Evolutionary conservation across 2,888 invertebrate genomes (phyloP).

Genomic region (Homarus gammarus): DNA sequence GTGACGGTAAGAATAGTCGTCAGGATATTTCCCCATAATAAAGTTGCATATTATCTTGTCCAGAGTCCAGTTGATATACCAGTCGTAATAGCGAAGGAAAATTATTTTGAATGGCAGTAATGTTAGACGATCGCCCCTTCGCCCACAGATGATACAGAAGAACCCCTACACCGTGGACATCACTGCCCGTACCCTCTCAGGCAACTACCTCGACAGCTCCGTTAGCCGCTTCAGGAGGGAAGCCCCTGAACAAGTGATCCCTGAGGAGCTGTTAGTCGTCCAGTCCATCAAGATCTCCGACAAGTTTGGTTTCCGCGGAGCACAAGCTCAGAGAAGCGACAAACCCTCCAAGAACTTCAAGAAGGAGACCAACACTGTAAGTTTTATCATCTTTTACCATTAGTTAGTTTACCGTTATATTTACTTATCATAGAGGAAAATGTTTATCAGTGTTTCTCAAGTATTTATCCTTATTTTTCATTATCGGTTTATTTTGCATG

Average conservation of each 20-base stretch:
- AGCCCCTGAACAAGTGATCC: slow-evolving; percentile 69
- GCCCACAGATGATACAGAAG: slow-evolving; percentile 15
- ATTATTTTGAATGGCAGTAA: not conserved
- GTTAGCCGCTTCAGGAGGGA: slow-evolving; percentile 40
- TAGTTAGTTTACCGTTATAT: not conserved
- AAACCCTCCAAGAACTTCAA: slow-evolving; percentile 39
- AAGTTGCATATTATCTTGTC: no score
- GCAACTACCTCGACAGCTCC: not conserved
- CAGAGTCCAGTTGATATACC: no score
- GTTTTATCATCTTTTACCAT: not conserved
- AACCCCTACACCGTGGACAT: slow-evolving; percentile 19
- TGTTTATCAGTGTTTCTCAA: no score
- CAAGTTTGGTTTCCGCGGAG: slow-evolving; percentile 84
- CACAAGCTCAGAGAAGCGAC: slow-evolving; percentile 45
- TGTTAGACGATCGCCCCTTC: not conserved
- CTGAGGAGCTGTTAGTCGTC: slow-evolving; percentile 90
- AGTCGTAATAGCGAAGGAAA: no score
- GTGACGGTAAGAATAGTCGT: no score
- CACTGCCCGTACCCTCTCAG: not conserved
- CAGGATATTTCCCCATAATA: no score
- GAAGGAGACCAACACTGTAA: slow-evolving; percentile 29
- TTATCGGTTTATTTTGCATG: no score
- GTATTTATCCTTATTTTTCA: no score
- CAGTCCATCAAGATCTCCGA: slow-evolving; percentile 95
- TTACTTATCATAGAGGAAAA: no score